Evolutionary conservation across 1,140 invertebrate species (phyloP), one percentile per base, ranked within the genome.

Genomic region (Linepithema humile): DNA sequence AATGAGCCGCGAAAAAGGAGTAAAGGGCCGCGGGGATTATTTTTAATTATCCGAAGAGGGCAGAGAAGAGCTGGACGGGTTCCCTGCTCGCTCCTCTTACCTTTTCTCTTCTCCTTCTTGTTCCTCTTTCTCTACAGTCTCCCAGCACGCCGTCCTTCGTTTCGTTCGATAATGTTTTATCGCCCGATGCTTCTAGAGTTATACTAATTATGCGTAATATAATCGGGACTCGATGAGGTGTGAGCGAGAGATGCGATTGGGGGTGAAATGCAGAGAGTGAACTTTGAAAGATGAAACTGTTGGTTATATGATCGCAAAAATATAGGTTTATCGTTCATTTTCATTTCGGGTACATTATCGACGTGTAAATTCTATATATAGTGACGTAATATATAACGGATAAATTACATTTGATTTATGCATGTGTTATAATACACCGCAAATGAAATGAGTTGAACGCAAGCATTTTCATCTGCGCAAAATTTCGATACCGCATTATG

Each of bases 1-100:
- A 94, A 94, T 94, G 93, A 94, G 93, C 93, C 92, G 93, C 92
- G 92, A 94, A 94, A 93, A 94, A 92, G 91, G 90, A 92, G 91
- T 89, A 91, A 92, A 89, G 85, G 84, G 86, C 89, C 90, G 89
- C 89, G 90, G 89, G 91, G 93, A 94, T 94, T 94, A 93, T 94
- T 94, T 94, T 94, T 94, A 94, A 94, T 94, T 94, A 94, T 94
- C 91, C 89, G 84, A 84, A 82, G 90, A 85, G 89, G 85, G 78
- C 55, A 85, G 89, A 77, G 82, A 85, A 70, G 84, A 83, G 48
- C 73, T 70, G 75, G 65, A 75, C 75, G 64, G n/a, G 62, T 65
- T 82, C 73, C 20, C 65, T 57, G 38, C 67, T 74, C 17, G 59
- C 59, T 45, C 45, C 23, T 29, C 55, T 59, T 10, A 40, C 17